Evolutionary conservation across 2,888 invertebrate genomes (phyloP).

Genomic region (Ormyrus thymus): DNA sequence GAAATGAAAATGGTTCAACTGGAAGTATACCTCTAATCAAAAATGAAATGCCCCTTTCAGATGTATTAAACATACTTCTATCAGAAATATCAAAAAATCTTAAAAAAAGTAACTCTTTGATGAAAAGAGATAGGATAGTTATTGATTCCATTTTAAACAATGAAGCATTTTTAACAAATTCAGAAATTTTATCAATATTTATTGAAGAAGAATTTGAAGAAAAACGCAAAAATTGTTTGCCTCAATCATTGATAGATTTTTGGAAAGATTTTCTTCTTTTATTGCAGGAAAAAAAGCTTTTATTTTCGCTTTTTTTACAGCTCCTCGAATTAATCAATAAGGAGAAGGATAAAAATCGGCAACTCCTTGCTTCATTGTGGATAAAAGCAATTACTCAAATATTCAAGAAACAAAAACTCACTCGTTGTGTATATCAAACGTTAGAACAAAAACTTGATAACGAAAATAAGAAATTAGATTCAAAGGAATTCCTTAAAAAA

Average conservation of each 20-base stretch:
- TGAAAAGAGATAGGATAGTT: conserved; percentile 62
- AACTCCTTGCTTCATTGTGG: conserved; percentile 77
- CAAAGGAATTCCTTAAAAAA: conserved; percentile 58
- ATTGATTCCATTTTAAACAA: conserved; percentile 65
- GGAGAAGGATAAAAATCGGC: conserved; percentile 68
- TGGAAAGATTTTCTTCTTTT: conserved; percentile 78
- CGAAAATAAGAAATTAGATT: conserved; percentile 55
- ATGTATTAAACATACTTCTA: conserved; percentile 62
- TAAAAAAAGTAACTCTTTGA: conserved; percentile 59
- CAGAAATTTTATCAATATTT: conserved; percentile 66
- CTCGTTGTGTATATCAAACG: conserved; percentile 59
- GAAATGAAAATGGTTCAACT: conserved; percentile 8
- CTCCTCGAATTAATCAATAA: conserved; percentile 75
- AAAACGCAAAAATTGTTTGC: conserved; percentile 59
- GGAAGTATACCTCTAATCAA: conserved; percentile 4
- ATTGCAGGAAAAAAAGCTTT: conserved; percentile 76
- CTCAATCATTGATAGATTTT: conserved; percentile 66
- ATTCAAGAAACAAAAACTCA: conserved; percentile 72
- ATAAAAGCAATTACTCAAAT: conserved; percentile 76
- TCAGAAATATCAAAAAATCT: conserved; percentile 65
- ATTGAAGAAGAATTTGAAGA: conserved; percentile 45
- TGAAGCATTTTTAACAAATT: conserved; percentile 68
- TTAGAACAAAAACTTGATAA: conserved; percentile 63
- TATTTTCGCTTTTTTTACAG: conserved; percentile 75
- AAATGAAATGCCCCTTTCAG: conserved; percentile 35